phyloP scores from a whole-genome alignment of 2,797 vertebrate species.

The Philypnodon macrostomus region DNA sequence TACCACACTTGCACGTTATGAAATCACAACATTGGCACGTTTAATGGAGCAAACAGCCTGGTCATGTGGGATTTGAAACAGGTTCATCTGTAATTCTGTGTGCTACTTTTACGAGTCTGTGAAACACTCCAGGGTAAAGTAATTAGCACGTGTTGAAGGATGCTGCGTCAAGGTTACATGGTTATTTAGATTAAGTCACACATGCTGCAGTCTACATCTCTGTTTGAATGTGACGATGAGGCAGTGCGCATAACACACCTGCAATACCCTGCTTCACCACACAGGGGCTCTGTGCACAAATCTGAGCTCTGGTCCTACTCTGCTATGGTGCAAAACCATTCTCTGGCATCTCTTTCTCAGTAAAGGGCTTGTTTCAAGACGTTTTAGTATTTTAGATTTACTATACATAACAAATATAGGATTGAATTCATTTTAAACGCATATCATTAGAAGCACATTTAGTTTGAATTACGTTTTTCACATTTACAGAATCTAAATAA shows the following conservation, averaged over 20 bases:
- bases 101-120: not conserved
- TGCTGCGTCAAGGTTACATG: not conserved
- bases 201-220: slow-evolving; percentile 1
- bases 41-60: not conserved
- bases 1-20: no score
- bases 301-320: slow-evolving; percentile 26
- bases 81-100: not conserved
- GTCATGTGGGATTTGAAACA: not conserved
- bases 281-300: slow-evolving; percentile 61
- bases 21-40: not conserved
- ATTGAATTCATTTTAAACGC: not conserved
- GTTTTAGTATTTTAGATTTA: no score
- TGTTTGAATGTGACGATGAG: not conserved
- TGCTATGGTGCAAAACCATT: slow-evolving; percentile 2
- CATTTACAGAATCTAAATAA: no score
- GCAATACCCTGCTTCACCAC: slow-evolving; percentile 59
- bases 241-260: slow-evolving; percentile 5
- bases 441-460: not conserved
- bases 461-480: no score
- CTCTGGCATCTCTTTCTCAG: not conserved
- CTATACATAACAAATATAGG: no score
- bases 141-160: not conserved
- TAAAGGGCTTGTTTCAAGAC: not conserved
- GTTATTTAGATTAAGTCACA: no score
- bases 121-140: not conserved